These are phyloP conservation scores for Drosophila aff. DNA, from an alignment of 1,140 invertebrate genomes.

Conservation along the genomic window DNA sequence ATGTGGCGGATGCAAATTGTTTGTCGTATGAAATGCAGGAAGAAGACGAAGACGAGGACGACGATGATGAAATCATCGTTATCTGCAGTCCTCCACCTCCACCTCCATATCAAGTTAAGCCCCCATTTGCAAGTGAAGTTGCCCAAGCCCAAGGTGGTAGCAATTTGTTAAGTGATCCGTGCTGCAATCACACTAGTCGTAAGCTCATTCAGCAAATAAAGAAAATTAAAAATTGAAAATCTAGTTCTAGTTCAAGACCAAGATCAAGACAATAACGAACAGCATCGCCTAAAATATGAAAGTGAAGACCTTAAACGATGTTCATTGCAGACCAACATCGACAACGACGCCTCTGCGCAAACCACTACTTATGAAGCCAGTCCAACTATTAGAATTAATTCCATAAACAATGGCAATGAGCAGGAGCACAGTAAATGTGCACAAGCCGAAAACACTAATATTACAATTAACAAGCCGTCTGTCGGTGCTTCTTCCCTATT, in stretches of 20 bases:
- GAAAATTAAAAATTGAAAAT: constrained; percentile 39
- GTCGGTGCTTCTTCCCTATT: constrained; percentile 31
- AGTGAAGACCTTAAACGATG: constrained; percentile 66
- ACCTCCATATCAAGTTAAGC: constrained; percentile 22
- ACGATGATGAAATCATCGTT: constrained; percentile 68
- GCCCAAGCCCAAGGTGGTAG: constrained; percentile 18
- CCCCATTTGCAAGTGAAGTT: constrained; percentile 3
- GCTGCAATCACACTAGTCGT: constrained; percentile 44
- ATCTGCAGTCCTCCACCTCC: constrained; percentile 58
- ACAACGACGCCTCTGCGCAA: constrained; percentile 58
- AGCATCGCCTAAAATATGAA: constrained; percentile 59
- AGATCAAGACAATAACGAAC: constrained; percentile 57
- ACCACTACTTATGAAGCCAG: constrained; percentile 46
- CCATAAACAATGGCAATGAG: constrained; percentile 34
- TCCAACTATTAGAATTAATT: constrained; percentile 46
- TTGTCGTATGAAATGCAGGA: constrained; percentile 17
- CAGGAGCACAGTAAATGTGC: constrained; percentile 46
- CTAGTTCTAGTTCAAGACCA: constrained; percentile 54
- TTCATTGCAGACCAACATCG: constrained; percentile 77
- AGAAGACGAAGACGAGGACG: constrained; percentile 14
- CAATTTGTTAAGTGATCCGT: constrained; percentile 12
- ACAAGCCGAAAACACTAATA: constrained; percentile 67
- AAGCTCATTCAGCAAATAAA: constrained; percentile 32
- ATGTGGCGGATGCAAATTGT: constrained; percentile 39
- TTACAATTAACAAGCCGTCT: constrained; percentile 40